phyloP scores from a whole-genome alignment of 2,113 vertebrate species.

The Ailuropoda melanoleuca region DNA sequence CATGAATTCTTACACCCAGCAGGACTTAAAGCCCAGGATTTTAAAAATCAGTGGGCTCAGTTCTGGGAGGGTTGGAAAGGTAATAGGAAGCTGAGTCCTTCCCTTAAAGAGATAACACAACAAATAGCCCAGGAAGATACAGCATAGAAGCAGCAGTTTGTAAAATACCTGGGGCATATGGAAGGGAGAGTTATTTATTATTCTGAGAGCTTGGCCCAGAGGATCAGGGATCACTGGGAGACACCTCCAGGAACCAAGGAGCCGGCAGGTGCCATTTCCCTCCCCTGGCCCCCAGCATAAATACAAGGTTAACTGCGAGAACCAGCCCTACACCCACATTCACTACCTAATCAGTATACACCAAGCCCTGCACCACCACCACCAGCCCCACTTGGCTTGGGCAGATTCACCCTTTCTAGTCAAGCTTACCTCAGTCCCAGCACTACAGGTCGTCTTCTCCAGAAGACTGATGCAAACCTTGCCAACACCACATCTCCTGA shows the following conservation, averaged over 20 bases:
- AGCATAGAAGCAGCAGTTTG: neutral
- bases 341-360: neutral
- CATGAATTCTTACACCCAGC: neutral
- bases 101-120: neutral
- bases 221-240: neutral
- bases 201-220: neutral
- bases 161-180: neutral
- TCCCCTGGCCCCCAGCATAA: neutral
- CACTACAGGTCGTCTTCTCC: neutral
- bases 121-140: neutral
- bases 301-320: neutral
- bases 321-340: neutral
- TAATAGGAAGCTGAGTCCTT: neutral
- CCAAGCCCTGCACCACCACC: neutral
- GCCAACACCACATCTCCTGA: neutral
- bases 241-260: neutral
- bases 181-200: neutral
- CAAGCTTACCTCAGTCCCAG: neutral
- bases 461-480: neutral
- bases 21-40: neutral
- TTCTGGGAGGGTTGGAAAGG: neutral
- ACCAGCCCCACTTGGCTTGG: neutral
- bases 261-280: neutral
- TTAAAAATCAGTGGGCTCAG: neutral
- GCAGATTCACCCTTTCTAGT: neutral